phyloP scores from a whole-genome alignment of 2,113 vertebrate genomes.

The Ameiurus melas region DNA sequence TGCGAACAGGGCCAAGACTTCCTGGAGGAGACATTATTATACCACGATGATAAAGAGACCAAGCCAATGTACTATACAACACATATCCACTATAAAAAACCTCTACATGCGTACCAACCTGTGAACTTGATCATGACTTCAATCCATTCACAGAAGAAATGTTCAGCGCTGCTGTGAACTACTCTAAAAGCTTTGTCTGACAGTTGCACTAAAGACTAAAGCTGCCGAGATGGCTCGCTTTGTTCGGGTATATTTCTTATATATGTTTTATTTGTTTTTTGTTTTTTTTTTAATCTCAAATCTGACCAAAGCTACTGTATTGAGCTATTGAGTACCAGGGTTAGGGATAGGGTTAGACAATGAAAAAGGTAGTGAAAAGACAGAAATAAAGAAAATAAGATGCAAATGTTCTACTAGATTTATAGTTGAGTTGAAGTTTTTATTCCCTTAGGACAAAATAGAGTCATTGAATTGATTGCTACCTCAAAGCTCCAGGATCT shows the following conservation, averaged over 20 bases:
- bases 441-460: neutral
- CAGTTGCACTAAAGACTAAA: neutral
- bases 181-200: neutral
- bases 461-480: neutral
- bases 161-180: neutral
- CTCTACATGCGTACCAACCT: neutral
- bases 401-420: neutral
- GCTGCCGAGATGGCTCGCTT: too few species aligned
- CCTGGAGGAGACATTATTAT: neutral
- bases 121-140: conserved; percentile 10
- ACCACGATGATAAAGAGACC: neutral
- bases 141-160: neutral
- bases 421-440: neutral
- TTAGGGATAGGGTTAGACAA: neutral
- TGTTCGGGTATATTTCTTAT: neutral
- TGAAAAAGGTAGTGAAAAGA: neutral
- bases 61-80: neutral
- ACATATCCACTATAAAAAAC: neutral
- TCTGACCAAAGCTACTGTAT: neutral
- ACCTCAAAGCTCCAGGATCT: neutral
- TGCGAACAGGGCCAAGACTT: neutral
- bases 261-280: neutral
- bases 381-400: neutral
- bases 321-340: too few species aligned
- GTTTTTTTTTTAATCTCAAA: neutral